Evolutionary conservation across 2,797 vertebrate species (phyloP).

Genomic region (Borostomias antarcticus): DNA sequence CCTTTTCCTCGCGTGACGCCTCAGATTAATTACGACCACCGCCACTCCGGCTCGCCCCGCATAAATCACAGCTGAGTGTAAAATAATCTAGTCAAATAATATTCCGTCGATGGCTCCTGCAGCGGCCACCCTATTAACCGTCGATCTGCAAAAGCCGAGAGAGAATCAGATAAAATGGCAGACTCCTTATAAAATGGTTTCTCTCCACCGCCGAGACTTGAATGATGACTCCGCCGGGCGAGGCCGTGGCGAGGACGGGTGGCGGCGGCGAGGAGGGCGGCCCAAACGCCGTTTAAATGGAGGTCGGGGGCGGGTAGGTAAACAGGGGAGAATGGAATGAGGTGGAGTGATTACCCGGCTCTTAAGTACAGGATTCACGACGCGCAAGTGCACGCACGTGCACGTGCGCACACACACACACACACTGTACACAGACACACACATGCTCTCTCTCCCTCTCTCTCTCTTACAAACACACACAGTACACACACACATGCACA

Average conservation of each 20-base stretch:
- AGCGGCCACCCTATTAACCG: conserved; percentile 57
- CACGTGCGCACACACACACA: not conserved
- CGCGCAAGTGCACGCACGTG: too few species aligned
- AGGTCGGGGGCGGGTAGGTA: conserved; percentile 59
- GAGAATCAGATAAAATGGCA: conserved; percentile 61
- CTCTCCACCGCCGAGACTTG: conserved; percentile 54
- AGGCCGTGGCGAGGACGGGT: conserved; percentile 55
- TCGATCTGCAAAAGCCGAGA: conserved; percentile 57
- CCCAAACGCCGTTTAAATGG: conserved; percentile 28
- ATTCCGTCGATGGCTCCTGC: conserved; percentile 54
- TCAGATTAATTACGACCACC: conserved; percentile 81
- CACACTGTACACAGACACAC: not conserved
- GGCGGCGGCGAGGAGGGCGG: conserved; percentile 16
- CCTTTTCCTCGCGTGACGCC: conserved; percentile 71
- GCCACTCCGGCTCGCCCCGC: conserved; percentile 63
- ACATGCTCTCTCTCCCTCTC: not conserved
- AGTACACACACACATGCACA: not conserved
- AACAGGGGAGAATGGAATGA: too few species aligned
- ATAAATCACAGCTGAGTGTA: conserved; percentile 78
- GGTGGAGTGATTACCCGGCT: too few species aligned
- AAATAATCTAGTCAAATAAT: conserved; percentile 76
- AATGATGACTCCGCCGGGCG: conserved; percentile 68
- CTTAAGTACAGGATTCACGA: too few species aligned
- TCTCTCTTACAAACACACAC: conserved; percentile 48
- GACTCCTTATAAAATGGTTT: conserved; percentile 59